A percentile compares a stretch with the other conserved stretches of the same genome.
Conservation (phyloP, 2,888 invertebrate genomes). For the Drosophila hamatofila region DNA sequence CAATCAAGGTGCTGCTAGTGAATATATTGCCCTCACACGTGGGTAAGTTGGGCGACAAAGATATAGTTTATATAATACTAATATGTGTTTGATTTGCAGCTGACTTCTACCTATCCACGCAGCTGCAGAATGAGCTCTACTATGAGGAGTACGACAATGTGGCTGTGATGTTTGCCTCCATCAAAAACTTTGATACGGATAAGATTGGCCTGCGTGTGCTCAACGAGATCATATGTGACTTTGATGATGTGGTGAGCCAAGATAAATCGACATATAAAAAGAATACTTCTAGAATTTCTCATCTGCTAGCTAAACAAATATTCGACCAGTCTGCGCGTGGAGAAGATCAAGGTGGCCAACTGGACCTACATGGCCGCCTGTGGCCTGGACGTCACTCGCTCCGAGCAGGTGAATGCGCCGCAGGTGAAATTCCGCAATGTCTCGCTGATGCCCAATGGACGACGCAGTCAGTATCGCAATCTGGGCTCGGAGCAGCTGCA, state of each 20-base stretch:
- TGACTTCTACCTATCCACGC: slow-evolving; percentile 91
- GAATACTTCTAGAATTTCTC: no score
- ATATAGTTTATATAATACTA: background rate
- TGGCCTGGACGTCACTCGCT: slow-evolving; percentile 92
- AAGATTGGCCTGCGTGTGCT: slow-evolving; percentile 90
- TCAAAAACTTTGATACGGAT: slow-evolving; percentile 92
- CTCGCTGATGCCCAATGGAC: slow-evolving; percentile 82
- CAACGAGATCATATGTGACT: slow-evolving; percentile 96
- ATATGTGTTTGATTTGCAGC: slow-evolving; percentile 86
- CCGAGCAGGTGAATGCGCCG: slow-evolving; percentile 86
- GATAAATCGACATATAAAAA: no score
- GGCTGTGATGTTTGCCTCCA: slow-evolving; percentile 98
- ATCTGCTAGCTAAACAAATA: slow-evolving; percentile 87
- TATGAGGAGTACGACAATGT: slow-evolving; percentile 95
- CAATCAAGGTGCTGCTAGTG: slow-evolving; percentile 94
- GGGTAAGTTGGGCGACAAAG: slow-evolving; percentile 86
- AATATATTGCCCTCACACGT: slow-evolving; percentile 98
- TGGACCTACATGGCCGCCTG: slow-evolving; percentile 99
- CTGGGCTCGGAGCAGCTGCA: slow-evolving; percentile 56
- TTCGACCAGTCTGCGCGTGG: slow-evolving; percentile 89
- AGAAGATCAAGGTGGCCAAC: slow-evolving; percentile 98
- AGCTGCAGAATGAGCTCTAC: slow-evolving; percentile 90
- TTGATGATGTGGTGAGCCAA: slow-evolving; percentile 90
- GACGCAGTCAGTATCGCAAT: slow-evolving; percentile 77
- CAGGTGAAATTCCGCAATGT: slow-evolving; percentile 85